Conservation (phyloP, 2,797 vertebrate species). For the Sebastes minor region DNA sequence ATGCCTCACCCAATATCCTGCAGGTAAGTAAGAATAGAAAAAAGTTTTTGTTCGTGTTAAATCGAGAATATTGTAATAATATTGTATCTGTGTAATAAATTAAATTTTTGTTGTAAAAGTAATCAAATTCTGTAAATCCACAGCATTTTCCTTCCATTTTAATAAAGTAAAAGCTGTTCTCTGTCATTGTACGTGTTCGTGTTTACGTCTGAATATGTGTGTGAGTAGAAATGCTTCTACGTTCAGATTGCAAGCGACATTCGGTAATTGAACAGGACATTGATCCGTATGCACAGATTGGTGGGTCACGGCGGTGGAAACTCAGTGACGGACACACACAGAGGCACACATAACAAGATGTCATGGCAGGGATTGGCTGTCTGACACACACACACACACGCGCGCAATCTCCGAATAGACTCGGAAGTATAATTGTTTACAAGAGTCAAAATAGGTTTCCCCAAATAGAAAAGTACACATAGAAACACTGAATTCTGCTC, state of each 20-base stretch:
- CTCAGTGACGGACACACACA: not conserved
- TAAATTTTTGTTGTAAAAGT: not conserved
- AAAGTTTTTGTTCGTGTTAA: not conserved
- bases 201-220: not conserved
- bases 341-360: not conserved
- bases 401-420: not conserved
- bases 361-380: slow-evolving; percentile 1
- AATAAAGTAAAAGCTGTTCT: slow-evolving; percentile 35
- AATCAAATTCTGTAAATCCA: not conserved
- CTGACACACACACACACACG: not conserved
- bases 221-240: not conserved
- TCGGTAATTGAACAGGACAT: slow-evolving; percentile 34
- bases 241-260: not conserved
- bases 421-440: slow-evolving; percentile 16
- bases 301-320: slow-evolving; percentile 21
- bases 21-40: slow-evolving; percentile 15
- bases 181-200: not conserved
- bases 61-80: not conserved
- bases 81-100: not conserved
- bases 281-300: slow-evolving; percentile 12
- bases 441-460: slow-evolving; percentile 44
- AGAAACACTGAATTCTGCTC: slow-evolving; percentile 6
- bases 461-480: slow-evolving; percentile 49
- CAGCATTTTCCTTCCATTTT: not conserved
- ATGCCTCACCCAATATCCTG: not conserved